Conservation (phyloP, 2,888 invertebrate genomes). For the Drosophila helvetica region DNA sequence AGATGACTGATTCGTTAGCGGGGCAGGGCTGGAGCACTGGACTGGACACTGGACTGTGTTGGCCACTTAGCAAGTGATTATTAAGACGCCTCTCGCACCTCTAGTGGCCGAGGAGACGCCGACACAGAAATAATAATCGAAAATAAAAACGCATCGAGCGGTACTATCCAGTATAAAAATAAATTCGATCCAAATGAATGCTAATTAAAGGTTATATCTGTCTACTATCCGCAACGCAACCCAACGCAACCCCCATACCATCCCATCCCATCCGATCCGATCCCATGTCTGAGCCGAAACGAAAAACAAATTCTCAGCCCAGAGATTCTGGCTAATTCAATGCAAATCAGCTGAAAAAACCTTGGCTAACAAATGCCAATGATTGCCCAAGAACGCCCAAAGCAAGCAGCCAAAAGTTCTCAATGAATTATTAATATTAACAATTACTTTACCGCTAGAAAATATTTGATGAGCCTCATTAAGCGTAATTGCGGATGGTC, state of each 20-base stretch:
- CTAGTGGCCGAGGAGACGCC: slow-evolving; percentile 56
- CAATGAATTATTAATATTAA: slow-evolving; percentile 25
- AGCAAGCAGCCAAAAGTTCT: slow-evolving; percentile 11
- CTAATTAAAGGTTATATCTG: slow-evolving; percentile 61
- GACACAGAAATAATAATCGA: slow-evolving; percentile 46
- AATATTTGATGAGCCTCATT: slow-evolving; percentile 42
- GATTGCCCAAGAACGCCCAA: slow-evolving; percentile 16
- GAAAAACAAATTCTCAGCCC: no score
- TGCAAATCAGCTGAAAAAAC: slow-evolving; percentile 65
- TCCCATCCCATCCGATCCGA: neutral
- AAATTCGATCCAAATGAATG: slow-evolving; percentile 60
- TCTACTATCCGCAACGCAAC: slow-evolving; percentile 18
- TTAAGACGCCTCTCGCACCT: slow-evolving; percentile 47
- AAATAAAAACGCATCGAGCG: slow-evolving; percentile 39
- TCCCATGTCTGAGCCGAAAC: no score
- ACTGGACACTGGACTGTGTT: slow-evolving; percentile 45
- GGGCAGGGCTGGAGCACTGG: neutral
- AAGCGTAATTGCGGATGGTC: slow-evolving; percentile 53
- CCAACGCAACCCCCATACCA: neutral
- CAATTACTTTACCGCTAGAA: slow-evolving; percentile 26
- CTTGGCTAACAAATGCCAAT: slow-evolving; percentile 20
- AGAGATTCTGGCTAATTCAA: slow-evolving; percentile 49
- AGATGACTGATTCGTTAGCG: slow-evolving; percentile 62
- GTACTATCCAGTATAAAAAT: slow-evolving; percentile 48
- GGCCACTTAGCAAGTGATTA: slow-evolving; percentile 72